A percentile compares a stretch with the other conserved stretches of the same genome.
phyloP scores from a whole-genome alignment of 2,113 vertebrate genomes.

The Callionymus lyra region DNA sequence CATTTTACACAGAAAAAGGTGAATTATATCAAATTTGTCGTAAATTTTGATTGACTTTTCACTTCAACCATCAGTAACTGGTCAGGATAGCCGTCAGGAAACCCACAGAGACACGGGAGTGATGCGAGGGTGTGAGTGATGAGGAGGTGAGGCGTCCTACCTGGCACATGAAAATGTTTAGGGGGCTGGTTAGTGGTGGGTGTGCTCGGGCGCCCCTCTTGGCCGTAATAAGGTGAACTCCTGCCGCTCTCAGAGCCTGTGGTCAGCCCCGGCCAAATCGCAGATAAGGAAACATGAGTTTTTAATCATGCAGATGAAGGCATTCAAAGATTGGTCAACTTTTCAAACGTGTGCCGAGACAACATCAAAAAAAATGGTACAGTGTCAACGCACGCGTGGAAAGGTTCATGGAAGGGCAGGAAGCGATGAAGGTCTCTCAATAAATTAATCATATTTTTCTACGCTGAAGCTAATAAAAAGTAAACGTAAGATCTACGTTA shows the following conservation, averaged over 20 bases:
- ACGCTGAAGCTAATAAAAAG: too few species aligned
- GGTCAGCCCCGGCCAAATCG: conserved; percentile 74
- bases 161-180: conserved; percentile 99
- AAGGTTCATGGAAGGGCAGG: conserved; percentile 36
- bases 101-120: too few species aligned
- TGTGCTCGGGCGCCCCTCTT: conserved; percentile 88
- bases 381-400: conserved; percentile 30
- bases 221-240: conserved; percentile 96
- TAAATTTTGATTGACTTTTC: too few species aligned
- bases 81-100: too few species aligned
- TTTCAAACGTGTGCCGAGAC: not conserved
- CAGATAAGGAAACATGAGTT: conserved; percentile 64
- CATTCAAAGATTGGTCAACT: not conserved
- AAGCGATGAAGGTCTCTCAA: conserved; percentile 2
- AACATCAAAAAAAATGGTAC: not conserved
- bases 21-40: too few species aligned
- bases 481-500: too few species aligned
- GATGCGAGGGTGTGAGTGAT: conserved; percentile 5
- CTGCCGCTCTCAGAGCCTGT: conserved; percentile 94
- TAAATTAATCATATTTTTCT: too few species aligned
- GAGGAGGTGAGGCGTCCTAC: conserved; percentile 74
- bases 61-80: too few species aligned
- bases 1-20: too few species aligned
- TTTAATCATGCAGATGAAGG: conserved; percentile 23
- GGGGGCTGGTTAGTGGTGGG: conserved; percentile 94